Evolutionary conservation across 1,140 invertebrate species (phyloP).

Genomic region (Drosophila orena): DNA sequence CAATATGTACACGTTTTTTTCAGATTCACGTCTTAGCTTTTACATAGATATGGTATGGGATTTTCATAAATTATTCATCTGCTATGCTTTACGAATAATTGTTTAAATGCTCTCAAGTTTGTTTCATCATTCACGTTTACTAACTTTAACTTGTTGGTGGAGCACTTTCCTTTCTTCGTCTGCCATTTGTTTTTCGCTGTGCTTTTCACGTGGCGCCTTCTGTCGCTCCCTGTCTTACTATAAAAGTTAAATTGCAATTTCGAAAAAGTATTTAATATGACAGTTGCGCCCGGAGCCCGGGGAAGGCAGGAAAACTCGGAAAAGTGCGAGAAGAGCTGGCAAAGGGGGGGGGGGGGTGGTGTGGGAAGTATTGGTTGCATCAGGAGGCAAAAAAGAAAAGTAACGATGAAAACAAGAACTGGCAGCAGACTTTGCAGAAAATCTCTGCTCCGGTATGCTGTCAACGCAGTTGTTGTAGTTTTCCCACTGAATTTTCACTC

Average conservation of each 20-base stretch:
- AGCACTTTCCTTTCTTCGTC: background rate
- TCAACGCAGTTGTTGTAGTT: constrained; percentile 17
- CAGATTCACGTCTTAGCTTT: too few relatives aligned
- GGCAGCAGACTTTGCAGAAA: constrained; percentile 18
- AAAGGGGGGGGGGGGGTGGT: too few relatives aligned
- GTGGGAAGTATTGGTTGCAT: constrained; percentile 3
- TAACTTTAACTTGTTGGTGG: constrained; percentile 3
- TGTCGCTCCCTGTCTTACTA: constrained; percentile 38
- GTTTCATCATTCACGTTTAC: background rate
- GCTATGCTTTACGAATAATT: too few relatives aligned
- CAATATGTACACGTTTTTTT: too few relatives aligned
- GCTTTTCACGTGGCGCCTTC: background rate
- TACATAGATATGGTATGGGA: too few relatives aligned
- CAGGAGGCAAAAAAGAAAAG: background rate
- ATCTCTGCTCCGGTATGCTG: constrained; percentile 30
- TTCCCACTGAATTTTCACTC: constrained; percentile 14
- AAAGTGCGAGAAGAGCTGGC: background rate
- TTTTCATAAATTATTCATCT: too few relatives aligned
- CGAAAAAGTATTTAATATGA: constrained; percentile 75
- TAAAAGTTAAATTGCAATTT: constrained; percentile 77
- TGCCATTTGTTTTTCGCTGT: constrained; percentile 8
- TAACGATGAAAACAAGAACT: constrained; percentile 12
- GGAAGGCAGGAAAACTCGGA: constrained; percentile 1
- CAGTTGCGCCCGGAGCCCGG: constrained; percentile 43
- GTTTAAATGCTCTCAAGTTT: too few relatives aligned